Base-by-base conservation (phyloP, 2,888 invertebrate genomes). In the Limenitis camilla region DNA sequence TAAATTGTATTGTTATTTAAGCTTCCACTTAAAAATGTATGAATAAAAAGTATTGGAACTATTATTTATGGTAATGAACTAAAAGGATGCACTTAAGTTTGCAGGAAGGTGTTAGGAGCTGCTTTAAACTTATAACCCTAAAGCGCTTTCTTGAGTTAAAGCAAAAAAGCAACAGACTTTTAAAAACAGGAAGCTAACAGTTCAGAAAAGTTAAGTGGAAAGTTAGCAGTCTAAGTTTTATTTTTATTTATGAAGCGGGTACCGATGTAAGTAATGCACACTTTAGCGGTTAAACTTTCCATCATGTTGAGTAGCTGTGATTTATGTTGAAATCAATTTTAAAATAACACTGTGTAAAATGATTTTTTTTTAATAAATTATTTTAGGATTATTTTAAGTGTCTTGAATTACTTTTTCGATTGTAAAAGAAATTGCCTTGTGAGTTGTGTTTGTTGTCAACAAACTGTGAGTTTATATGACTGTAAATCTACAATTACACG, bases 151-250 rank as follows among this genome's bases (percentile, higher is more conserved):
- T 75, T 72, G 69, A 68, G 69, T 67, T 63, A 61, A 58, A 74
- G 72, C 68, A 78, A 82, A 79, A 84, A 84, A 76, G 71, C 73
- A 69, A 67, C 71, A 66, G 67, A 78, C 71, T 79, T 81, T 79
- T 79, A 71, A 81, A 81, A 85, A 82, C 81, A 79, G 79, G 78
- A 83, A 85, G 80, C 79, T 74, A 83, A 81, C 82, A 81, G 78
- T 83, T 78, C 78, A 71, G 71, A 72, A 73, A 79, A 81, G 80
- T 83, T 85, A 81, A 86, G 84, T 83, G 76, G 71, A 74, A 84
- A 85, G 85, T 86, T 85, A 69, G 76, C 68, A 69, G 72, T 72
- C 72, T 72, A 69, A 70, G 72, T 75, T 76, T 78, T 71, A 66
- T 70, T 72, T 72, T 70, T 81, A 74, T 81, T 80, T 81, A 81